phyloP scores from a whole-genome alignment of 2,888 invertebrate genomes.

The Heliconius hortense region DNA sequence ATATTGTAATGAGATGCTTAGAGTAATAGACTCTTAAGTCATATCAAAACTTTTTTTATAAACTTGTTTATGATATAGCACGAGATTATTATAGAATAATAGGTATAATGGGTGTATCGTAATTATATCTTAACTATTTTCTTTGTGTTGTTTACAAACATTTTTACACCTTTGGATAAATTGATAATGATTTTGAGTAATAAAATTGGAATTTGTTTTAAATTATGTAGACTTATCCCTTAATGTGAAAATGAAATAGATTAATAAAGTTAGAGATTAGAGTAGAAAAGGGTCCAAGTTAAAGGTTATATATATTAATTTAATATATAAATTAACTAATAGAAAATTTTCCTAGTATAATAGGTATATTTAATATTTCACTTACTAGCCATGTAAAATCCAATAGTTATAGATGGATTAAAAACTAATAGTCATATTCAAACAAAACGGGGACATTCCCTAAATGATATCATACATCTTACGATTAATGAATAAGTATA shows the following conservation, averaged over 20 bases:
- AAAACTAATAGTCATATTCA: neutral
- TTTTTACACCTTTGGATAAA: neutral
- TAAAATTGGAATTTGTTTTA: no score
- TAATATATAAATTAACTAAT: no score
- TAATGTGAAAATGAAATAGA: no score
- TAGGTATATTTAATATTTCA: neutral
- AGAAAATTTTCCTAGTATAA: no score
- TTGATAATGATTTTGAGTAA: neutral
- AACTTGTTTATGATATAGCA: conserved; percentile 10
- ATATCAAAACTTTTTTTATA: conserved; percentile 9
- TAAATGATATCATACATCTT: neutral
- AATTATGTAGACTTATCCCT: no score
- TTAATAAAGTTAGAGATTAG: no score
- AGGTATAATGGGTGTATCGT: neutral
- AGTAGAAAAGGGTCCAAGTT: no score
- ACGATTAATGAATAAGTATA: neutral
- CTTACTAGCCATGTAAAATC: neutral
- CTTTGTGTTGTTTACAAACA: neutral
- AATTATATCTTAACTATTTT: neutral
- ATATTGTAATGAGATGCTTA: conserved; percentile 21
- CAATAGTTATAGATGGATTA: neutral
- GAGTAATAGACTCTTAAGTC: conserved; percentile 1
- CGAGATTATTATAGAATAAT: neutral
- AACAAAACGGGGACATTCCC: conserved; percentile 1
- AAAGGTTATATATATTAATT: no score